These are phyloP conservation scores for Danio rerio DNA, from an alignment of 2,113 vertebrate species.

Conservation along the genomic window DNA sequence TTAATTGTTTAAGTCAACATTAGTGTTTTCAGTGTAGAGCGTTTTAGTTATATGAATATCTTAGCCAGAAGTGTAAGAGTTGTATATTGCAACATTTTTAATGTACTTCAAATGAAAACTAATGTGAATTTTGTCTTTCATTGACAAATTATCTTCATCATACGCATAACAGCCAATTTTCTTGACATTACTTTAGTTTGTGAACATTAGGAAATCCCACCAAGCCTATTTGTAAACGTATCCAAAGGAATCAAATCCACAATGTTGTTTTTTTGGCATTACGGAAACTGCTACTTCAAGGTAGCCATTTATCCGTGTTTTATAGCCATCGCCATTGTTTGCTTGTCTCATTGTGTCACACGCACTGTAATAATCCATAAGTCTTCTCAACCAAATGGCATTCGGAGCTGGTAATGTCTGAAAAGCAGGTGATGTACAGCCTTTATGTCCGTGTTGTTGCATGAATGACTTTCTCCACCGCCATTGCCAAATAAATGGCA, in stretches of 20 bases:
- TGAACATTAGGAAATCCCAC: background rate
- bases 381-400: conserved; percentile 3
- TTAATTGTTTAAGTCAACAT: too few relatives aligned
- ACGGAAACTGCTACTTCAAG: background rate
- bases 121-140: too few relatives aligned
- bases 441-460: conserved; percentile 63
- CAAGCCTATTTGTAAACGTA: background rate
- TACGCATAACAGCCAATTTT: background rate
- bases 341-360: conserved; percentile 8
- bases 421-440: conserved; percentile 45
- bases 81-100: too few relatives aligned
- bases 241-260: background rate
- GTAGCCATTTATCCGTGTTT: conserved; percentile 30
- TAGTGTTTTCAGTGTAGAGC: too few relatives aligned
- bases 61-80: too few relatives aligned
- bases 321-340: conserved; percentile 26
- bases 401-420: conserved; percentile 15
- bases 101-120: too few relatives aligned
- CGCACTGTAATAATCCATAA: conserved; percentile 33
- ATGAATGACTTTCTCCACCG: conserved; percentile 61
- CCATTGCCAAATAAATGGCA: conserved; percentile 67
- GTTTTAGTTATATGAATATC: too few relatives aligned
- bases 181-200: background rate
- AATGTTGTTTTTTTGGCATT: conserved; percentile 13
- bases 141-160: too few relatives aligned